Percentiles rank a stretch among this genome's conserved stretches.
Conservation (phyloP, 2,113 vertebrate genomes). For the Pseudorhombus dupliciocellatus region DNA sequence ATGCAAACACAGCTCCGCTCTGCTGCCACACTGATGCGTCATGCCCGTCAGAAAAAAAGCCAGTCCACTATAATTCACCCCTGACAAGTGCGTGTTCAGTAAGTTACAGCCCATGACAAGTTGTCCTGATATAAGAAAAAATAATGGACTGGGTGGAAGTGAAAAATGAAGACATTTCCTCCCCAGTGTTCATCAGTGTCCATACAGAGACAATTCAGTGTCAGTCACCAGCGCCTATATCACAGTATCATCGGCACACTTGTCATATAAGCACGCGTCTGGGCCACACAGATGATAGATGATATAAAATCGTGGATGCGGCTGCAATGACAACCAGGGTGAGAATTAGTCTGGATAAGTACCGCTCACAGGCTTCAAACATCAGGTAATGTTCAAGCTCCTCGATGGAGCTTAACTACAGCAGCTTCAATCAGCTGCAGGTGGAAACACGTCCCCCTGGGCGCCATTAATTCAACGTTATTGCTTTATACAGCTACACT, state of each 20-base stretch:
- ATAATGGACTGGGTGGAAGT: not conserved
- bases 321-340: not conserved
- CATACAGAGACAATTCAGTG: not conserved
- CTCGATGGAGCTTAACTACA: not conserved
- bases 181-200: not conserved
- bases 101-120: not conserved
- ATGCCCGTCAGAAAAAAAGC: conserved; percentile 2
- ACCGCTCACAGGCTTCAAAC: no score
- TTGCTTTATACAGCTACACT: no score
- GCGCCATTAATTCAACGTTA: not conserved
- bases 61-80: conserved; percentile 13
- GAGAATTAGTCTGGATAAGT: no score
- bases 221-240: not conserved
- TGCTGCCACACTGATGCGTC: conserved; percentile 41
- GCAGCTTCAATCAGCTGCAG: not conserved
- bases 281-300: not conserved
- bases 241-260: no score
- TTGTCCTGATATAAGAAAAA: not conserved
- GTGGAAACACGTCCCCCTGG: not conserved
- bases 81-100: conserved; percentile 21
- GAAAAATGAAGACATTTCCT: not conserved
- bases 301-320: not conserved
- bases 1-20: conserved; percentile 12
- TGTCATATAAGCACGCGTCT: no score
- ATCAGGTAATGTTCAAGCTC: no score